Evolutionary conservation across 2,113 vertebrate species (phyloP).

Genomic region (Ardeotis arabs): DNA sequence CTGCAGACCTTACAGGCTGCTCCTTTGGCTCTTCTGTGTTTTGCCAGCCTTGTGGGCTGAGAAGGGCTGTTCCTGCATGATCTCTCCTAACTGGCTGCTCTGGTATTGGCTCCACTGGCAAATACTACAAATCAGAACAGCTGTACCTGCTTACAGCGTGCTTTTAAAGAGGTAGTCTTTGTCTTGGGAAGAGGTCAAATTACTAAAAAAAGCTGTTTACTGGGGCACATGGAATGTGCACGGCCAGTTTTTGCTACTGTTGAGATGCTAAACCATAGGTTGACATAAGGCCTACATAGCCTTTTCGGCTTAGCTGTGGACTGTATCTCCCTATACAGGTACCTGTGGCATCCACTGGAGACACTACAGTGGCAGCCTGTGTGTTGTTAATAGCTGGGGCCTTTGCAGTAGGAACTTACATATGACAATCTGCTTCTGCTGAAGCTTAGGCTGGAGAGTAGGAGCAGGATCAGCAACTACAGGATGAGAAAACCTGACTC

Average conservation of each 20-base stretch:
- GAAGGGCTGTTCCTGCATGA: background rate
- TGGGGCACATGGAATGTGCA: background rate
- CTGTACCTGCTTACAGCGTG: background rate
- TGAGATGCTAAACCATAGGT: background rate
- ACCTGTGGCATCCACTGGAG: background rate
- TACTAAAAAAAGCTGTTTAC: background rate
- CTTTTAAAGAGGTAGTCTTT: background rate
- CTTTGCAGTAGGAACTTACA: background rate
- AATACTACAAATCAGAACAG: background rate
- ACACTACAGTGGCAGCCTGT: background rate
- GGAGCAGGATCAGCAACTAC: background rate
- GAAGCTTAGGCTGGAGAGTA: background rate
- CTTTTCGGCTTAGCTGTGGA: background rate
- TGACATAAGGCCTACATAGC: rapidly evolving
- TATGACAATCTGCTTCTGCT: background rate
- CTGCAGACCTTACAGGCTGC: background rate
- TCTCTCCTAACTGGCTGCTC: background rate
- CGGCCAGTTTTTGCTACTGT: background rate
- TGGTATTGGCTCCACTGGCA: background rate
- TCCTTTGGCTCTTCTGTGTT: background rate
- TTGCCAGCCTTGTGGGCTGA: background rate
- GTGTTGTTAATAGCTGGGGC: background rate
- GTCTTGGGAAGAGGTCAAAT: background rate
- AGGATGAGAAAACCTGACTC: background rate
- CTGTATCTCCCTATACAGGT: background rate